Evolutionary conservation across 2,797 vertebrate genomes (phyloP), one percentile per base, ranked within the genome.

Genomic region (Melanotaenia maccullochi): DNA sequence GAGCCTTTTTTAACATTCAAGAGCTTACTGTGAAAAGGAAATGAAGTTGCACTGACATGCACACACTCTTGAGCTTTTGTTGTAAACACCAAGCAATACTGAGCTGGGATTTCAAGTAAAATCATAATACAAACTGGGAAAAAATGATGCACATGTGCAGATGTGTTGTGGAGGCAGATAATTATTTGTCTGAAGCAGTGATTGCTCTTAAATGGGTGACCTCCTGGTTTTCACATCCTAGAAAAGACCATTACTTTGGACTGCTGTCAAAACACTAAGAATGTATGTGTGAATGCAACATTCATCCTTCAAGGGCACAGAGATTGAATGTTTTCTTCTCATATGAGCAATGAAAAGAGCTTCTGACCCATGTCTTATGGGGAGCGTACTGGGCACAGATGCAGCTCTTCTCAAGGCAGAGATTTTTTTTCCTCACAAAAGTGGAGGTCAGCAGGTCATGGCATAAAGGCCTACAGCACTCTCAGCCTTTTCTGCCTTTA

Each of bases 141-240:
- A 55, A 38, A 79, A 0, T 38, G 4, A 74, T 63, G 24, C 1
- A 0, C 13, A 3, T 33, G 9, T 54, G 56, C 24, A 13, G 16
- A 52, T 14, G 49, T 79, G 65, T 63, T 68, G 35, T 51, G 57
- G 24, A 47, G 6, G 49, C 36, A 60, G 24, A 42, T 60, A 22
- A 71, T 73, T 65, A 47, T 55, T 61, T 60, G 64, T 70, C 38
- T 20, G 36, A 79, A 20, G n/a, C 65, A 25, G 67, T 71, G 75
- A 79, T 58, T 85, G 79, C 73, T 88, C 81, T 75, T 86, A 78
- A 84, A 86, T 65, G n/a, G 70, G 49, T 78, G 78, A 89, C 79
- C 81, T 82, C 67, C 64, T 49, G 22, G 67, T 20, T 85, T 81
- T 81, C 77, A 85, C 51, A 54, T 57, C 22, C 4, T 63, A 54